These are phyloP conservation scores for Agrypnus murinus DNA, from an alignment of 2,888 invertebrate species.

Conservation along the genomic window DNA sequence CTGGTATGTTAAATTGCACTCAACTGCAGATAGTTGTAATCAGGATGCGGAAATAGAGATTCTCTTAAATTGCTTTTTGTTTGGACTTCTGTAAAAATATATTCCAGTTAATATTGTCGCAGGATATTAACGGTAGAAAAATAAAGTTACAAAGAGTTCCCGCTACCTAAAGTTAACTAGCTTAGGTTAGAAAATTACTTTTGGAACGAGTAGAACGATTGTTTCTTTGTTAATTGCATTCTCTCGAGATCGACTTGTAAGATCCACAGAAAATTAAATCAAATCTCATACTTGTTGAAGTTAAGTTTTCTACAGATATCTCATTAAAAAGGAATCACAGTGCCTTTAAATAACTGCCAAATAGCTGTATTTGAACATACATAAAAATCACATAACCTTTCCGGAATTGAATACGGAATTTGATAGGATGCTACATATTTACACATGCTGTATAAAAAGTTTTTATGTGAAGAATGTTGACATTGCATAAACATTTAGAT, in stretches of 20 bases:
- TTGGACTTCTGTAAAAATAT: slow-evolving; percentile 25
- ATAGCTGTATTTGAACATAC: no score
- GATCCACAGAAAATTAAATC: slow-evolving; percentile 32
- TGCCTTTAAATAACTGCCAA: no score
- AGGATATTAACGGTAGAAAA: slow-evolving; percentile 29
- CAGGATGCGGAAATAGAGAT: slow-evolving; percentile 43
- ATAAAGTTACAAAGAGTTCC: slow-evolving; percentile 36
- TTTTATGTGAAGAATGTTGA: no score
- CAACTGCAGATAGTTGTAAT: slow-evolving; percentile 41
- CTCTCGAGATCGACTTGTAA: slow-evolving; percentile 4
- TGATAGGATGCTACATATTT: no score
- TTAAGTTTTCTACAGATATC: no score
- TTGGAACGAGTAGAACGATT: slow-evolving; percentile 32
- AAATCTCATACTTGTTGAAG: slow-evolving; percentile 13
- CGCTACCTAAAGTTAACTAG: slow-evolving; percentile 34
- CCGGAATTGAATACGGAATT: no score
- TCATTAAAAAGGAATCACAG: no score
- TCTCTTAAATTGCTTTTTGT: slow-evolving; percentile 41
- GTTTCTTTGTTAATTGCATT: slow-evolving; percentile 45
- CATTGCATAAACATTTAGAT: no score
- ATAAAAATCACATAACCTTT: no score
- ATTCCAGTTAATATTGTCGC: slow-evolving; percentile 25
- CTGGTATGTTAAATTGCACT: slow-evolving; percentile 30
- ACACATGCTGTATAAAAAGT: no score
- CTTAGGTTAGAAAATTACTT: slow-evolving; percentile 47